Evolutionary conservation across 2,888 invertebrate genomes (phyloP).

Genomic region (Nezara viridula): DNA sequence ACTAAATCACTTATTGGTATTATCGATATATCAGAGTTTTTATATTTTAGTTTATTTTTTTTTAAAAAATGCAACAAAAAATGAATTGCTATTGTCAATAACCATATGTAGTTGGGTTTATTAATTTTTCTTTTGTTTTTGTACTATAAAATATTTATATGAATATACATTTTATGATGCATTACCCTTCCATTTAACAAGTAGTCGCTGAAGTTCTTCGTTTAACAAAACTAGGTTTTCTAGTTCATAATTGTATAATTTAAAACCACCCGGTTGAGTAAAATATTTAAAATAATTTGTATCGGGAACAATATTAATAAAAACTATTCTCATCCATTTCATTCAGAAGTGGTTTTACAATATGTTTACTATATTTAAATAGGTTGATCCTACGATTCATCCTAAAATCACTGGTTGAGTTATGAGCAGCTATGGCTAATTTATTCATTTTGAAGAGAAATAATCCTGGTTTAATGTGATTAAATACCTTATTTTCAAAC

Average conservation of each 20-base stretch:
- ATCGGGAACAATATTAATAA: background rate
- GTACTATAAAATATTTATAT: no score
- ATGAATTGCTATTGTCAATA: no score
- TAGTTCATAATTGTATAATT: background rate
- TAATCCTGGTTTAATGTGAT: slow-evolving; percentile 14
- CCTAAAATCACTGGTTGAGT: background rate
- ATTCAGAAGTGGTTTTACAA: background rate
- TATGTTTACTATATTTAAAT: slow-evolving; percentile 15
- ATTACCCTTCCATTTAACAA: no score
- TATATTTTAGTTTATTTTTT: no score
- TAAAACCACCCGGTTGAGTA: background rate
- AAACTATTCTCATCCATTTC: background rate
- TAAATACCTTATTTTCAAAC: slow-evolving; percentile 22
- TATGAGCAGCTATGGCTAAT: background rate
- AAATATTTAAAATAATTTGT: background rate
- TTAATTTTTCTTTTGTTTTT: no score
- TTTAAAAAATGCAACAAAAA: no score
- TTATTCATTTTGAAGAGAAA: slow-evolving; percentile 43
- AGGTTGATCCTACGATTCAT: background rate
- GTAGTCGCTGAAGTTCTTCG: no score
- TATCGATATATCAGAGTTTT: no score
- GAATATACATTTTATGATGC: no score
- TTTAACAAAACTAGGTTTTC: no score
- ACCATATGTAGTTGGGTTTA: no score
- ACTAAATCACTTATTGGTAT: no score